These are phyloP conservation scores for Poeciliopsis retropinna DNA, from an alignment of 2,113 vertebrate genomes.

Conservation along the genomic window DNA sequence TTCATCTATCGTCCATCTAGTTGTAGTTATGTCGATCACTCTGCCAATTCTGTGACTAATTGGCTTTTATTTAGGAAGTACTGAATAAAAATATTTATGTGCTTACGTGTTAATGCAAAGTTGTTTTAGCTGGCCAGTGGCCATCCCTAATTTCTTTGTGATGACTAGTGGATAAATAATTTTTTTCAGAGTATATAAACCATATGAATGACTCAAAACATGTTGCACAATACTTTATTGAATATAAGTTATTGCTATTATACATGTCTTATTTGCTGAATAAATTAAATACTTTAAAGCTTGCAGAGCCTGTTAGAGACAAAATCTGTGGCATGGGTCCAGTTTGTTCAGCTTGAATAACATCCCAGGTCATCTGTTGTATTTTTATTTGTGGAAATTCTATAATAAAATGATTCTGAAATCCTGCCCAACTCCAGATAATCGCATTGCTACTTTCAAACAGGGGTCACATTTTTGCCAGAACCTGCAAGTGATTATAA, in stretches of 20 bases:
- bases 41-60: background rate
- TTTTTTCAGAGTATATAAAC: background rate
- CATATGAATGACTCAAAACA: background rate
- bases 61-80: background rate
- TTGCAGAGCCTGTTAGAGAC: no score
- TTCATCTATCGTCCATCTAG: conserved; percentile 6
- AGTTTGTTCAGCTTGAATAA: no score
- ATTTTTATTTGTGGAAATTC: background rate
- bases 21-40: background rate
- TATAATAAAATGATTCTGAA: background rate
- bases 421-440: background rate
- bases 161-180: background rate
- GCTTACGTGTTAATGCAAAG: background rate
- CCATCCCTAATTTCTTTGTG: background rate
- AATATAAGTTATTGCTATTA: background rate
- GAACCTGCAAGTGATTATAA: background rate
- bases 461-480: background rate
- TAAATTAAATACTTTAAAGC: background rate
- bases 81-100: background rate
- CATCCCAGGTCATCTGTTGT: background rate
- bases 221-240: background rate
- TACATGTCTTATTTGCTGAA: background rate
- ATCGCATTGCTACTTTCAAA: background rate
- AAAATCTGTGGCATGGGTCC: no score
- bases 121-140: background rate